Evolutionary conservation across 2,888 invertebrate species (phyloP), one percentile per base, ranked within the genome.

Genomic region (Andricus curvator): DNA sequence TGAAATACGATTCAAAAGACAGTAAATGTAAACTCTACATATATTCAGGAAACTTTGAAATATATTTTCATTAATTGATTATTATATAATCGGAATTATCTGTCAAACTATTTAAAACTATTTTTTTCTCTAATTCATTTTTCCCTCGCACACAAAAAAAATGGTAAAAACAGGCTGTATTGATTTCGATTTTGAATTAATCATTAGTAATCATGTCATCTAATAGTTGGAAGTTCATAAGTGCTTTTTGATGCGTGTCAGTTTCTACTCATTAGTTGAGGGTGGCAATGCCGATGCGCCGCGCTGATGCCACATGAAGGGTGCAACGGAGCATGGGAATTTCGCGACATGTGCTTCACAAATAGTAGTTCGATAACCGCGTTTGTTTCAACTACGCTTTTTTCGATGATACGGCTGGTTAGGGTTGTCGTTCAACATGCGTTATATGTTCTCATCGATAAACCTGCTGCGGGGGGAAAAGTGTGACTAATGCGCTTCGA

Each of bases 311-410:
- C 62, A 11, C 60, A 25, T 62, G 80, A 29, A 62, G 65, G 77
- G 62, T 77, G 67, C 20, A 60, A 33, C 78, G 76, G 85, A 87
- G 86, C 89, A 91, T 91, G 91, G 90, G 91, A 91, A 91, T 91
- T 88, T 86, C 79, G 81, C 87, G 88, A 87, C 91, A 91, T 91
- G 88, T 91, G 83, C 77, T 37, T 56, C 44, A 77, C 37, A 60
- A 82, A 78, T 70, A 62, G 41, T 20, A 33, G 65, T 62, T 82
- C 77, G 66, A 78, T 79, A 60, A 44, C 44, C 15, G 15, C 60
- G 67, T 65, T 68, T 44, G 56, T 60, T 79, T 79, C 65, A 79
- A 62, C 62, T 78, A 79, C 51, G 68, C 79, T 70, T 13, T 70
- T 79, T 81, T 84, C 82, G 83, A 83, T 85, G 84, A 85, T 83